These are phyloP conservation scores for Argopecten irradians DNA, from an alignment of 1,140 invertebrate genomes.

Conservation along the genomic window DNA sequence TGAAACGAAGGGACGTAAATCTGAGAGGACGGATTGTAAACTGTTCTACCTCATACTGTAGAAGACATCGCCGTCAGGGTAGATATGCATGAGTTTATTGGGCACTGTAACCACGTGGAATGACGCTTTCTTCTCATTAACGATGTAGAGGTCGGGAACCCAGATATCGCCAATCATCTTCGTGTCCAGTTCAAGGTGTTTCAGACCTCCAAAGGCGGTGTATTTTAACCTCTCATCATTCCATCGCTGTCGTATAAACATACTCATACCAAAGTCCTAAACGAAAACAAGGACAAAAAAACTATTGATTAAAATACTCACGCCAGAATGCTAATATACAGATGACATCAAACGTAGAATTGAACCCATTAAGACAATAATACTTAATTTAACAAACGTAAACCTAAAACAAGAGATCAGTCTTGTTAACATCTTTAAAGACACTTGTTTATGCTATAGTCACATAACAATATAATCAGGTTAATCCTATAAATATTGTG, in stretches of 20 bases:
- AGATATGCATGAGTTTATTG: conserved; percentile 58
- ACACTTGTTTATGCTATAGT: too few species aligned
- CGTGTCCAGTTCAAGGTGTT: conserved; percentile 50
- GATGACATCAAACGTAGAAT: too few species aligned
- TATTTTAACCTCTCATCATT: conserved; percentile 78
- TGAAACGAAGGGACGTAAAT: too few species aligned
- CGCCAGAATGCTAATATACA: not conserved
- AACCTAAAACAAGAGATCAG: too few species aligned
- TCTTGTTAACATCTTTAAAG: too few species aligned
- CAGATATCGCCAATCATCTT: conserved; percentile 76
- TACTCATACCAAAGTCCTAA: conserved; percentile 82
- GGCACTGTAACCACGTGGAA: conserved; percentile 80
- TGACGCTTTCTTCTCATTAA: conserved; percentile 82
- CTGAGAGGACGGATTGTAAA: not conserved
- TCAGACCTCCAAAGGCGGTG: conserved; percentile 81
- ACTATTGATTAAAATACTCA: not conserved
- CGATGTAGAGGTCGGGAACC: conserved; percentile 83
- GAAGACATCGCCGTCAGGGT: conserved; percentile 50
- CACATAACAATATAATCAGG: too few species aligned
- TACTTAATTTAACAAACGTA: too few species aligned
- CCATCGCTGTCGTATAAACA: conserved; percentile 81
- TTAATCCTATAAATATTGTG: too few species aligned
- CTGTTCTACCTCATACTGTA: conserved; percentile 54
- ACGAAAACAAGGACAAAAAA: conserved; percentile 16
- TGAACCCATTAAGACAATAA: not conserved